Evolutionary conservation across 2,113 vertebrate species (phyloP).

Genomic region (Microcebus tavaratra): DNA sequence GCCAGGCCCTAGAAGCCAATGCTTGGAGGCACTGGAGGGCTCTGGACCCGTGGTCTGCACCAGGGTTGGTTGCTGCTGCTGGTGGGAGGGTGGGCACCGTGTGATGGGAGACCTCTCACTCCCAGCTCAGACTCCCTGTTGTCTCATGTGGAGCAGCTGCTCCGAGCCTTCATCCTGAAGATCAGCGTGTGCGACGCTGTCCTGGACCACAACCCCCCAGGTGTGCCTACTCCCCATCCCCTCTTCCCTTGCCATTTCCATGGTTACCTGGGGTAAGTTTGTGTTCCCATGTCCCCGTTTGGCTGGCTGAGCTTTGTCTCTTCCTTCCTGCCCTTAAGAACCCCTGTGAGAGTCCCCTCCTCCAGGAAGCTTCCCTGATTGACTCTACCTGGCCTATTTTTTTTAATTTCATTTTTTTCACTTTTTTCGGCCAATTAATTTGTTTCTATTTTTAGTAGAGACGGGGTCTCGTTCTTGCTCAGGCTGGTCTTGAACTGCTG

Average conservation of each 20-base stretch:
- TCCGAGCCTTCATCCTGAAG: constrained; percentile 97
- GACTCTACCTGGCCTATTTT: background rate
- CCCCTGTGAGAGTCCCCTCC: background rate
- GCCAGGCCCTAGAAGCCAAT: background rate
- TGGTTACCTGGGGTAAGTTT: background rate
- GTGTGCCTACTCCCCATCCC: constrained; percentile 70
- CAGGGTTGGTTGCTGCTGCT: background rate
- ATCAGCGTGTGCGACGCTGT: constrained; percentile 98
- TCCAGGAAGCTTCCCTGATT: background rate
- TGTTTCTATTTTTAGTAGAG: no score
- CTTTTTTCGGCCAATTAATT: no score
- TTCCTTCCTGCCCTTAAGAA: background rate
- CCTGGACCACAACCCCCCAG: constrained; percentile 97
- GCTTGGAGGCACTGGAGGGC: background rate
- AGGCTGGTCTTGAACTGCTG: no score
- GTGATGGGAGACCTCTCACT: background rate
- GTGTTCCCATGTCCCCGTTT: background rate
- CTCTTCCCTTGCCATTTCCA: background rate
- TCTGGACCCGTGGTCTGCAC: background rate
- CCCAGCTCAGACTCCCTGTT: constrained; percentile 94
- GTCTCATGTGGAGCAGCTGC: constrained; percentile 95
- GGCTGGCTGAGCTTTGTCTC: background rate
- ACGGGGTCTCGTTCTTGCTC: no score
- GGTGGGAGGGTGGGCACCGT: background rate
- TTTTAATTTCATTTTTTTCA: no score